Base-by-base conservation (phyloP, 2,797 vertebrate species). In the Sardinella longiceps region DNA sequence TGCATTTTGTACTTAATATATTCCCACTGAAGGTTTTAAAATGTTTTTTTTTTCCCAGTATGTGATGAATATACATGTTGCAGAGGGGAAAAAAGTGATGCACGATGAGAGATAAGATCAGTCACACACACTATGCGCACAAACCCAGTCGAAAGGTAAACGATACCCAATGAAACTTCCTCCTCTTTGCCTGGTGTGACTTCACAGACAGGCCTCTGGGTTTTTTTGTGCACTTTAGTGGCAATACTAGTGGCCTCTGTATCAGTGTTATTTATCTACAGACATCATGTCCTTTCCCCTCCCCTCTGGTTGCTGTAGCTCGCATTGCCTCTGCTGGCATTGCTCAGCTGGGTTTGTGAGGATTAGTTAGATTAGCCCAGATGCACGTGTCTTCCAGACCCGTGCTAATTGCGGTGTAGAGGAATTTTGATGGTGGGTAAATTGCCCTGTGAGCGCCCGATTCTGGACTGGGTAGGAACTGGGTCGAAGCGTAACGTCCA, bases 231-330 rank as follows among this genome's bases (percentile, higher is more conserved):
- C 66, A 18, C 33, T 5, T 33, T 70, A 80, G 53, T 63, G 51
- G 60, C 66, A 10, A 82, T 80, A 18, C 39, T 66, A n/a, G 48
- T 28, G 81, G 43, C 23, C 30, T n/a, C 39, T 66, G 63, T 80
- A 87, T 87, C 85, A 84, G 14, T 37, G 63, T 39, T 39, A 82
- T 82, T 86, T 70, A 84, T 87, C 83, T 81, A n/a, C 82, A 43
- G 84, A 60, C 43, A 82, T 86, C 77, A 80, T 84, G 77, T 85
- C 60, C 18, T 18, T 81, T 37, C 56, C 28, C 56, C 43, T 43
- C 74, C 28, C 63, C 82, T 85, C 66, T 77, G 74, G 53, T 80
- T 80, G 11, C 5, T 80, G 28, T 80, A 60, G 51, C 63, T 28
- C 4, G 43, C 7, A 81, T 82, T 82, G 81, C 83, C 82, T 80